phyloP scores from a whole-genome alignment of 2,888 invertebrate genomes.

The Sarcophaga subvicina region DNA sequence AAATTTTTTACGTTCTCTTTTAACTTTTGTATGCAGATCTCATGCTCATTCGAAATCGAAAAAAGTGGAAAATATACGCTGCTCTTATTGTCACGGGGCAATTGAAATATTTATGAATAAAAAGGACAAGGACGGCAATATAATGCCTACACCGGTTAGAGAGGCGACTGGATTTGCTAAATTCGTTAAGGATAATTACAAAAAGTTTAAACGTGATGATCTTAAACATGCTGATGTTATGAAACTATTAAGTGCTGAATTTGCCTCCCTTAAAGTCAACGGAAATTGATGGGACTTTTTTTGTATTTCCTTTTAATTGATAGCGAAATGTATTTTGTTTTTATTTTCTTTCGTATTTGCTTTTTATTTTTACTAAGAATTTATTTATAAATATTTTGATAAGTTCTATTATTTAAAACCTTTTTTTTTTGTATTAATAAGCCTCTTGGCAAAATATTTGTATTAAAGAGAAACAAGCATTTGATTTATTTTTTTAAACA shows the following conservation, averaged over 20 bases:
- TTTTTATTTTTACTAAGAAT: slow-evolving; percentile 6
- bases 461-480: too few relatives aligned
- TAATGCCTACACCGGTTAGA: slow-evolving; percentile 76
- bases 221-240: slow-evolving; percentile 79
- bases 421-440: too few relatives aligned
- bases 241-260: slow-evolving; percentile 79
- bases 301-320: not conserved
- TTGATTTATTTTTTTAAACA: too few relatives aligned
- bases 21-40: slow-evolving; percentile 73
- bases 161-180: slow-evolving; percentile 81
- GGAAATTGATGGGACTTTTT: slow-evolving; percentile 41
- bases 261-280: slow-evolving; percentile 74
- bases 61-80: slow-evolving; percentile 80
- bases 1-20: slow-evolving; percentile 14
- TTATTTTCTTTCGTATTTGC: slow-evolving; percentile 27
- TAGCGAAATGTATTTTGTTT: slow-evolving; percentile 1
- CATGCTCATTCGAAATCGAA: slow-evolving; percentile 81
- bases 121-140: slow-evolving; percentile 79
- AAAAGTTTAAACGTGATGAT: slow-evolving; percentile 76
- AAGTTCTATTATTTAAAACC: not conserved
- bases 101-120: slow-evolving; percentile 79
- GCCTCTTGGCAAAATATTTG: slow-evolving; percentile 26
- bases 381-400: not conserved
- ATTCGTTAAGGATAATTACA: slow-evolving; percentile 81
- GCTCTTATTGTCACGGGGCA: slow-evolving; percentile 78